These are phyloP conservation scores for Nebria salina DNA, from an alignment of 2,888 invertebrate genomes.

Conservation along the genomic window DNA sequence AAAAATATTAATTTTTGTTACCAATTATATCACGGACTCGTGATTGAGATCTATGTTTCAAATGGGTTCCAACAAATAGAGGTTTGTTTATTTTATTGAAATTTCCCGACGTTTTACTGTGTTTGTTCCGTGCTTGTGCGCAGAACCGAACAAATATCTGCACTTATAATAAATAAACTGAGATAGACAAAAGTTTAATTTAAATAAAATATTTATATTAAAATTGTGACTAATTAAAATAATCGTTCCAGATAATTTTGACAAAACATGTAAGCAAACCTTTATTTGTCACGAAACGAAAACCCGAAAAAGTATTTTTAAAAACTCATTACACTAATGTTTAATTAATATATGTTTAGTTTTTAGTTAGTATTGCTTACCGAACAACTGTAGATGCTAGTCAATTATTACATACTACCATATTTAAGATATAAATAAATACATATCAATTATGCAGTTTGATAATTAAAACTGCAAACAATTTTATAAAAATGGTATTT, in stretches of 20 bases:
- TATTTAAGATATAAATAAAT: slow-evolving; percentile 3
- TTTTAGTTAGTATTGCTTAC: slow-evolving; percentile 37
- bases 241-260: not conserved
- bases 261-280: not conserved
- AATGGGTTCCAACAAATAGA: not conserved
- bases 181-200: too few species aligned
- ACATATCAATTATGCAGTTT: not conserved
- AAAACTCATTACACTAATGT: slow-evolving; percentile 35
- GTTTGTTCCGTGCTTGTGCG: too few species aligned
- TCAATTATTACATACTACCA: slow-evolving; percentile 37
- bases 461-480: not conserved
- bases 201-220: too few species aligned
- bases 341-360: slow-evolving; percentile 25
- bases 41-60: not conserved
- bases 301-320: slow-evolving; percentile 38
- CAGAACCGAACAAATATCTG: too few species aligned
- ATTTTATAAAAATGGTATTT: not conserved
- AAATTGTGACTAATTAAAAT: too few species aligned
- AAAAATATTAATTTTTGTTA: slow-evolving; percentile 10
- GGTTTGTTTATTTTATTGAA: not conserved
- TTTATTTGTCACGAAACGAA: not conserved
- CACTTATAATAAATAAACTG: too few species aligned
- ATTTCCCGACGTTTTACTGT: too few species aligned
- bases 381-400: slow-evolving; percentile 40
- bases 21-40: not conserved